Percentiles rank a stretch among this genome's conserved stretches.
These are phyloP conservation scores for Papio anubis DNA, from an alignment of 2,113 vertebrate genomes.

Conservation along the genomic window DNA sequence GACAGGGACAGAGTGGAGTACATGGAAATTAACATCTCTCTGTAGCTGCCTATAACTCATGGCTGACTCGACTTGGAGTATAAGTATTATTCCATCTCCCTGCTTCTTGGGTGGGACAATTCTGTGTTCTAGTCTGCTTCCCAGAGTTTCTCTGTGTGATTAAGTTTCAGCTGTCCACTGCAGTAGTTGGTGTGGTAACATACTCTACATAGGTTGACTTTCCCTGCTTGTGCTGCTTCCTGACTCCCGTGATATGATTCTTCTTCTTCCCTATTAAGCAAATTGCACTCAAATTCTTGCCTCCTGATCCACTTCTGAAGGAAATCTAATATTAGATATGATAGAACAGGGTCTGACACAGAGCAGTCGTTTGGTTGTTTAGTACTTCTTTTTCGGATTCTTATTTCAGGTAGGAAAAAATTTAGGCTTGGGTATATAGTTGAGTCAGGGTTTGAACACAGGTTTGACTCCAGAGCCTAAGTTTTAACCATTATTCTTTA, in stretches of 20 bases:
- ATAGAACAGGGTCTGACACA: not conserved
- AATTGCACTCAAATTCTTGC: not conserved
- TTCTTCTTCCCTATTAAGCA: not conserved
- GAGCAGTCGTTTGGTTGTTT: not conserved
- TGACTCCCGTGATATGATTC: not conserved
- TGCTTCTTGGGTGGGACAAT: not conserved
- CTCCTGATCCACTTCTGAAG: not conserved
- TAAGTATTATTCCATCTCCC: conserved; percentile 4
- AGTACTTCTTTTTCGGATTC: not conserved
- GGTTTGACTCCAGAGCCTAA: not conserved
- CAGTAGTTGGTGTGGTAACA: not conserved
- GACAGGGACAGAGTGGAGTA: not conserved
- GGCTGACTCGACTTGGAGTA: not conserved
- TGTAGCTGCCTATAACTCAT: not conserved
- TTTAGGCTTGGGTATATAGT: not conserved
- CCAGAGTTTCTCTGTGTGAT: not conserved
- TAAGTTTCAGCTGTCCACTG: not conserved
- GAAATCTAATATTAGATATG: not conserved
- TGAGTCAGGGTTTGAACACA: not conserved
- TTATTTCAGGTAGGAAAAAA: not conserved
- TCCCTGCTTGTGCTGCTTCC: not conserved
- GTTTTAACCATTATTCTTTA: not conserved
- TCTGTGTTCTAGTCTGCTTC: not conserved
- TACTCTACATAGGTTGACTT: not conserved
- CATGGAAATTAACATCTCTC: not conserved